These are phyloP conservation scores for Drosophila ambigua DNA, from an alignment of 1,140 invertebrate genomes.

Conservation along the genomic window DNA sequence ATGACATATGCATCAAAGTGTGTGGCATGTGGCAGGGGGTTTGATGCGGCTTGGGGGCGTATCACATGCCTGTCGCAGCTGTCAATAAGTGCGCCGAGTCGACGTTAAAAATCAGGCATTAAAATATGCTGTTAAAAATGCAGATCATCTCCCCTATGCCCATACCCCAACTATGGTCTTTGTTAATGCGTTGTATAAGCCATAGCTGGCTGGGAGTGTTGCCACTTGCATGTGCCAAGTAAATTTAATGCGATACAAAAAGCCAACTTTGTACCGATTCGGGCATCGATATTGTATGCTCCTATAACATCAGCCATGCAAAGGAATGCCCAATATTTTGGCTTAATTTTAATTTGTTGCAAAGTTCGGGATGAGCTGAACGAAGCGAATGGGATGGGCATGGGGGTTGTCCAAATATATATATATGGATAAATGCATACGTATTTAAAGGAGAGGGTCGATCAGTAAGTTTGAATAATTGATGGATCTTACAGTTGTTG, in stretches of 20 bases:
- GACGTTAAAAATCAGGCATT: slow-evolving; percentile 81
- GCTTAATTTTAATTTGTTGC: slow-evolving; percentile 53
- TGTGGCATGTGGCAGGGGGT: not conserved
- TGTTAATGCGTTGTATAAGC: slow-evolving; percentile 77
- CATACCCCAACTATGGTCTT: slow-evolving; percentile 26
- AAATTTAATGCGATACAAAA: slow-evolving; percentile 67
- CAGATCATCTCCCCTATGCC: slow-evolving; percentile 48
- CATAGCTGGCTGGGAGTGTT: slow-evolving; percentile 42
- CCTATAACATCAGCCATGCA: slow-evolving; percentile 14
- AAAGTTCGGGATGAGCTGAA: slow-evolving; percentile 37
- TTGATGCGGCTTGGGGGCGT: slow-evolving; percentile 1
- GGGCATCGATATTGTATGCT: slow-evolving; percentile 4
- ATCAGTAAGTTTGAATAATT: too few relatives aligned
- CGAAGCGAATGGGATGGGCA: slow-evolving; percentile 3
- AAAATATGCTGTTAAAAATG: slow-evolving; percentile 81
- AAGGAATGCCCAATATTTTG: slow-evolving; percentile 40
- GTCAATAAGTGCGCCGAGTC: slow-evolving; percentile 78
- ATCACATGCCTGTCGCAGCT: slow-evolving; percentile 68
- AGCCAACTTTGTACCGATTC: slow-evolving; percentile 54
- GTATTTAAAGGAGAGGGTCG: slow-evolving; percentile 29
- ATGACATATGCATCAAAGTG: slow-evolving; percentile 78
- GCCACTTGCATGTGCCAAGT: slow-evolving; percentile 59
- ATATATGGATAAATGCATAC: slow-evolving; percentile 27
- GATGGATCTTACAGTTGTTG: not conserved
- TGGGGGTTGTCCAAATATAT: slow-evolving; percentile 16